Evolutionary conservation across 2,888 invertebrate genomes (phyloP).

Genomic region (Pseudococcus viburni): DNA sequence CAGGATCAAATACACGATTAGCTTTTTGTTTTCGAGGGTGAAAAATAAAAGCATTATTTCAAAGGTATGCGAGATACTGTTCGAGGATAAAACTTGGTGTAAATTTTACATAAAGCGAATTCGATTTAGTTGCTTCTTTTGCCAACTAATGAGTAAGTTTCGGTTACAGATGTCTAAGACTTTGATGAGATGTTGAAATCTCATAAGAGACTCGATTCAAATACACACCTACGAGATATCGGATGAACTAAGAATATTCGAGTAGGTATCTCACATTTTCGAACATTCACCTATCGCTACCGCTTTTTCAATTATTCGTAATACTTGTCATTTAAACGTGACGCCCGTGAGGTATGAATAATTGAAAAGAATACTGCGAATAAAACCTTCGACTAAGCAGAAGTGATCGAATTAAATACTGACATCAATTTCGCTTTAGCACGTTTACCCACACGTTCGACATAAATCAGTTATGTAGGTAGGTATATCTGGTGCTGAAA

Average conservation of each 20-base stretch:
- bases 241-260: background rate
- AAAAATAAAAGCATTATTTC: background rate
- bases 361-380: background rate
- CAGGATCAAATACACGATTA: background rate
- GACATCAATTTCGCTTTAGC: background rate
- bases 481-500: background rate
- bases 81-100: background rate
- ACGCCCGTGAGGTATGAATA: constrained; percentile 4
- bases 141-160: background rate
- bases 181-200: background rate
- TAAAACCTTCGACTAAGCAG: background rate
- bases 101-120: background rate
- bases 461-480: constrained; percentile 6
- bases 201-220: background rate
- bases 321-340: constrained; percentile 10
- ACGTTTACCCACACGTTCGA: constrained; percentile 16
- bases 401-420: background rate
- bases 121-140: background rate
- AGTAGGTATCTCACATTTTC: background rate
- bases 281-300: background rate
- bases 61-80: background rate
- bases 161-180: background rate
- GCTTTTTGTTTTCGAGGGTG: background rate
- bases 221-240: background rate
- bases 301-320: constrained; percentile 5